These are phyloP conservation scores for Plecotus auritus DNA, from an alignment of 2,113 vertebrate species.

Conservation along the genomic window DNA sequence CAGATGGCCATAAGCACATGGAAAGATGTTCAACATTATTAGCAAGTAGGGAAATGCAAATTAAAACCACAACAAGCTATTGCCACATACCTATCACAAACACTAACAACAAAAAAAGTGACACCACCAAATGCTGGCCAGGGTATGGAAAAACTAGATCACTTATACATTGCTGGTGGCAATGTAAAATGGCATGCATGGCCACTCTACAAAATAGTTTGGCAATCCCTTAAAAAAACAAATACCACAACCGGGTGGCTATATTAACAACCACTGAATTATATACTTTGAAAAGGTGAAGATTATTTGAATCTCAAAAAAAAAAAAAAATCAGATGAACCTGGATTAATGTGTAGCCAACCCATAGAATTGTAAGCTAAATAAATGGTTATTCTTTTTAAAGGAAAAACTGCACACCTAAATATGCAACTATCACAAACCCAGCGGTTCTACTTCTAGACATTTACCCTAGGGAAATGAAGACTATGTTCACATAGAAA, in stretches of 20 bases:
- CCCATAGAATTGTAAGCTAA: background rate
- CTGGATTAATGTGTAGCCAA: background rate
- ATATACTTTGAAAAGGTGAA: background rate
- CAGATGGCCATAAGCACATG: background rate
- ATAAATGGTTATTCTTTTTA: background rate
- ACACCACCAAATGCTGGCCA: background rate
- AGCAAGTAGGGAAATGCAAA: background rate
- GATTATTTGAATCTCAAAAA: background rate
- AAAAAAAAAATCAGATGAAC: background rate
- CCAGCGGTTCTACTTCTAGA: background rate
- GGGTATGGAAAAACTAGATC: background rate
- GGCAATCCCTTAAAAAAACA: background rate
- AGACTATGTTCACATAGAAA: background rate
- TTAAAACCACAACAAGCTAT: background rate
- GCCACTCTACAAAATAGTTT: background rate
- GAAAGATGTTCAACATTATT: background rate
- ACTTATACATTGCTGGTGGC: no score
- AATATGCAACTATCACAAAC: background rate
- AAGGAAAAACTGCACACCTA: background rate
- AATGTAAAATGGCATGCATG: background rate
- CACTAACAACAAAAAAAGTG: background rate
- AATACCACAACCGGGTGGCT: background rate
- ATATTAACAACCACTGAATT: background rate
- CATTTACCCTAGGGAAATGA: background rate
- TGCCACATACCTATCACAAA: background rate